Evolutionary conservation across 2,113 vertebrate genomes (phyloP).

Genomic region (Acrocephalus kingi): DNA sequence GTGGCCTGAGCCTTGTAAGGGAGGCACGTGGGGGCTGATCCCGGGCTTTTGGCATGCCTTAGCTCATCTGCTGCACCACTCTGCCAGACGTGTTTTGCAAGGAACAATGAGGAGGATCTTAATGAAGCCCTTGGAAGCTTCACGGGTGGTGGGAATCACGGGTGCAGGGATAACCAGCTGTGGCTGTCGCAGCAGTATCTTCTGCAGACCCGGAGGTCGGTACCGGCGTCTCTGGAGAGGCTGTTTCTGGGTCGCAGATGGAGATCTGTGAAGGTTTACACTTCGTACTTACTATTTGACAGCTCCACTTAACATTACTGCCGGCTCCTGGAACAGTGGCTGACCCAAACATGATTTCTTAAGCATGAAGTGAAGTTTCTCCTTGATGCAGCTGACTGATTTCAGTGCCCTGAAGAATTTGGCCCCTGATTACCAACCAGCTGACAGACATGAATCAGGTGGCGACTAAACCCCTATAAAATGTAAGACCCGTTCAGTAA

Average conservation of each 20-base stretch:
- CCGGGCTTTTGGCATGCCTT: neutral
- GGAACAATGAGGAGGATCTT: neutral
- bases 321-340: neutral
- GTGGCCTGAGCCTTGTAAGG: neutral
- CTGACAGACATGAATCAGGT: neutral
- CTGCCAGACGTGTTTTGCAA: neutral
- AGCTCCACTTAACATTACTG: neutral
- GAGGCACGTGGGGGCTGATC: neutral
- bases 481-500: neutral
- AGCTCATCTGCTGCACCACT: neutral
- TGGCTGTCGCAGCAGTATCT: neutral
- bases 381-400: neutral
- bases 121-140: neutral
- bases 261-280: neutral
- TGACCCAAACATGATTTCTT: neutral
- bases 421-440: neutral
- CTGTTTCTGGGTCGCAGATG: neutral
- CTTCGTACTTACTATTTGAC: neutral
- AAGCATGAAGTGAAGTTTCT: neutral
- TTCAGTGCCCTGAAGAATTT: neutral
- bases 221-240: neutral
- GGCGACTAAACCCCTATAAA: neutral
- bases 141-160: neutral
- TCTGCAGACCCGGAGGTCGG: neutral
- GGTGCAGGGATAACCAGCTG: neutral